Evolutionary conservation across 2,888 invertebrate species (phyloP).

Genomic region (Nyleta sp.): DNA sequence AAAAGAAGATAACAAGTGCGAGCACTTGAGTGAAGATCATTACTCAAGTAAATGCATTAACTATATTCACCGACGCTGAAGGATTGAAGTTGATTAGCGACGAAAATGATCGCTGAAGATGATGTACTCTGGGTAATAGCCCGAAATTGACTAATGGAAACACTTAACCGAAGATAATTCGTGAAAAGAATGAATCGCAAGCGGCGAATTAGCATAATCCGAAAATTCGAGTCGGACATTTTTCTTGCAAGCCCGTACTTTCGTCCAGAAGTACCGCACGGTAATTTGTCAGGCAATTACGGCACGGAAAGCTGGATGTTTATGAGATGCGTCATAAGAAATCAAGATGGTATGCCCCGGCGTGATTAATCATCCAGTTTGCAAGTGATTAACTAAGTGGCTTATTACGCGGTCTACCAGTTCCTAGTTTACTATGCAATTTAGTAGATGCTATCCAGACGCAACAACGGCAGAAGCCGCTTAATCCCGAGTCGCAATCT

Average conservation of each 20-base stretch:
- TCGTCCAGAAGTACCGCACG: background rate
- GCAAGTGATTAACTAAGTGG: conserved; percentile 55
- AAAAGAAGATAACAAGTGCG: no score
- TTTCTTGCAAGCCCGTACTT: background rate
- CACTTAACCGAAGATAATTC: no score
- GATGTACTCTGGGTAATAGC: no score
- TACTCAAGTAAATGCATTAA: no score
- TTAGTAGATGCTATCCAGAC: conserved; percentile 51
- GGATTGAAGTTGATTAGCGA: no score
- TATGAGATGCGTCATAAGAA: conserved; percentile 22
- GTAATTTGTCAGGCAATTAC: conserved; percentile 1
- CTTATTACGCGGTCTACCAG: conserved; percentile 57
- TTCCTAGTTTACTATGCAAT: conserved; percentile 51
- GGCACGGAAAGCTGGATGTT: conserved; percentile 9
- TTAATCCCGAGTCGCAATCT: conserved; percentile 44
- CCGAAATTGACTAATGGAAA: no score
- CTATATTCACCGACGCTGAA: no score
- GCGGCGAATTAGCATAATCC: no score
- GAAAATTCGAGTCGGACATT: background rate
- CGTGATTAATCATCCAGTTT: conserved; percentile 51
- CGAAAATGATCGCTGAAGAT: no score
- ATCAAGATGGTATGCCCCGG: conserved; percentile 26
- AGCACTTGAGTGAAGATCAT: no score
- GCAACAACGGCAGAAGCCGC: conserved; percentile 33
- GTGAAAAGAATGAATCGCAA: no score